Evolutionary conservation across 2,888 invertebrate genomes (phyloP).

Genomic region (Zhuqinia jingwanae): DNA sequence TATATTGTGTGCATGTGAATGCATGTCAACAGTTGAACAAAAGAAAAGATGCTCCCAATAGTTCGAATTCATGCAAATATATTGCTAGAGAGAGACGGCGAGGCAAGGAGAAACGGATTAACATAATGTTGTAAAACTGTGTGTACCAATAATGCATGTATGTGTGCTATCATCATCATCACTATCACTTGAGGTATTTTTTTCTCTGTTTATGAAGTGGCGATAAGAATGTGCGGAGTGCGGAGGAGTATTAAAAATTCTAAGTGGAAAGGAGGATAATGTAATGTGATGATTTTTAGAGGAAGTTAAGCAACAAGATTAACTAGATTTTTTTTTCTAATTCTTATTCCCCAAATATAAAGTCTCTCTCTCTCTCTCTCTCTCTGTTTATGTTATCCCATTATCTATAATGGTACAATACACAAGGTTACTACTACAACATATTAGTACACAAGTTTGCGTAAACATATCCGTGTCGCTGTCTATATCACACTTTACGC

Average conservation of each 20-base stretch:
- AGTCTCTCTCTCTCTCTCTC: too few species aligned
- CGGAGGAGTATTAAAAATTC: too few species aligned
- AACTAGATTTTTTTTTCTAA: neutral
- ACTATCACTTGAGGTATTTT: too few species aligned
- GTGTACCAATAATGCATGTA: too few species aligned
- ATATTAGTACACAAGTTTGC: neutral
- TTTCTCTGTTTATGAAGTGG: too few species aligned
- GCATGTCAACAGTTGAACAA: neutral
- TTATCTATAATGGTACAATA: neutral
- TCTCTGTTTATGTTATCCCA: neutral
- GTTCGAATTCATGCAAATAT: too few species aligned
- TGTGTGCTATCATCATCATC: too few species aligned
- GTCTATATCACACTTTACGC: too few species aligned
- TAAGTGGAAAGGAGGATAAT: neutral
- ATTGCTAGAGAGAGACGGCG: too few species aligned
- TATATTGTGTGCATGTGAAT: neutral
- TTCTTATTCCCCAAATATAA: too few species aligned
- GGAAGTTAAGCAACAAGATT: neutral
- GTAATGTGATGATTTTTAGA: neutral
- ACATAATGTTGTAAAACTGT: conserved; percentile 20
- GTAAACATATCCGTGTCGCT: neutral
- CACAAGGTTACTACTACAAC: neutral
- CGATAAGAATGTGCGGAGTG: too few species aligned
- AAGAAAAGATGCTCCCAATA: neutral
- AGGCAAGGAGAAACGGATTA: neutral